Conservation (phyloP, 2,113 vertebrate species). For the Orientallactaga bullata region DNA sequence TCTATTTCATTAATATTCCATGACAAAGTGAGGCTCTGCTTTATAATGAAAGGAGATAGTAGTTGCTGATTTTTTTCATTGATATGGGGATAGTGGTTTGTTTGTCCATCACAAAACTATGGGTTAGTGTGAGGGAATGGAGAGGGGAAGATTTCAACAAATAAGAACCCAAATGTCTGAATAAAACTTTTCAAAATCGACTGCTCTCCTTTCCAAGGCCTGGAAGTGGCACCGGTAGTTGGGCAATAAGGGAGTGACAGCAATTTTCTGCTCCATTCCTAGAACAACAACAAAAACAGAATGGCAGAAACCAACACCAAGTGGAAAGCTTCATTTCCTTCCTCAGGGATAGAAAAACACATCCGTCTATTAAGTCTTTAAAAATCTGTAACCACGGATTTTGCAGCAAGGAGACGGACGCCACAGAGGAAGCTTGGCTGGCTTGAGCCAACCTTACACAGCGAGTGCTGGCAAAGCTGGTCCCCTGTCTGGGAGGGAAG, state of each 20-base stretch:
- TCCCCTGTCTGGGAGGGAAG: neutral
- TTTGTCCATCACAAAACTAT: slow-evolving; percentile 39
- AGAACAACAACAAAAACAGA: neutral
- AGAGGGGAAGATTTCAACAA: neutral
- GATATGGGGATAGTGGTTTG: neutral
- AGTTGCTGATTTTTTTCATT: slow-evolving; percentile 5
- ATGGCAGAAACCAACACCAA: slow-evolving; percentile 14
- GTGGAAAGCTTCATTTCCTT: slow-evolving; percentile 66
- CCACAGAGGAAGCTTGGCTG: neutral
- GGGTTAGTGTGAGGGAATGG: neutral
- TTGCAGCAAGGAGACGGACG: slow-evolving; percentile 26
- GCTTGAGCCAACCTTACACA: slow-evolving; percentile 36
- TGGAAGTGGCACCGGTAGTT: slow-evolving; percentile 42
- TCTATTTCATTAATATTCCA: neutral
- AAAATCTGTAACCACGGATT: slow-evolving; percentile 70
- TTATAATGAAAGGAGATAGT: neutral
- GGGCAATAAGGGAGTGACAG: slow-evolving; percentile 33
- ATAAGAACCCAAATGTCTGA: slow-evolving; percentile 53
- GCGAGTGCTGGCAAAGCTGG: slow-evolving; percentile 6
- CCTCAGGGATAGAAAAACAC: slow-evolving; percentile 40
- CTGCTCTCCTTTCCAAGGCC: slow-evolving; percentile 42
- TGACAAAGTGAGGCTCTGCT: neutral
- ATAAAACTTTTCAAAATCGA: slow-evolving; percentile 53
- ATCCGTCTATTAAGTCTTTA: slow-evolving; percentile 69
- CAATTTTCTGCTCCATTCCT: slow-evolving; percentile 68